phyloP scores from a whole-genome alignment of 64 coral and sea anemone species.

The Stichodactyla mertensii region DNA sequence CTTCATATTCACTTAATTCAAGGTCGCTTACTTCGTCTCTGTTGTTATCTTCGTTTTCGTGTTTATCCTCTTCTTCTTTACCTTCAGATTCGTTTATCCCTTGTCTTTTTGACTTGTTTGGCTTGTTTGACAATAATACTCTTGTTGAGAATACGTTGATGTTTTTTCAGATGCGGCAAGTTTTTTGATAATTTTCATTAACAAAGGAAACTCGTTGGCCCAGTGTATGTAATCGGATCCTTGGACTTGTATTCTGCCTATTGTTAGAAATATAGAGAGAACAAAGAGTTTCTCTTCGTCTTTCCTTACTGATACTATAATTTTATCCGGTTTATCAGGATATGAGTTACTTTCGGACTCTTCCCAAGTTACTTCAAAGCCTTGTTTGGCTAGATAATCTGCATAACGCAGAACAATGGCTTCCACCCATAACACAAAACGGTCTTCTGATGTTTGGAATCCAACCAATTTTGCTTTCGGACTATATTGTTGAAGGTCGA shows the following conservation, averaged over 20 bases:
- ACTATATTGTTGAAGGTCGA: slow-evolving; percentile 12
- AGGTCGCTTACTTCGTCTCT: not conserved
- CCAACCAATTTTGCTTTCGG: slow-evolving; percentile 22
- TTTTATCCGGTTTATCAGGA: slow-evolving; percentile 6
- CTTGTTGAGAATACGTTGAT: not conserved
- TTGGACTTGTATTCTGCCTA: slow-evolving; percentile 17
- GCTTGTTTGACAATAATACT: not conserved
- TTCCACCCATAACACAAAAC: slow-evolving; percentile 16
- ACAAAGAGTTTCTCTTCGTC: slow-evolving; percentile 30
- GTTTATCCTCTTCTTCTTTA: not conserved
- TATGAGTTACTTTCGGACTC: slow-evolving; percentile 2
- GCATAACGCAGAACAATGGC: slow-evolving; percentile 8
- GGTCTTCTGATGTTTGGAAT: slow-evolving; percentile 19
- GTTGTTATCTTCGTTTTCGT: no score
- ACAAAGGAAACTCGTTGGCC: not conserved
- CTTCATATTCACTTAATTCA: not conserved
- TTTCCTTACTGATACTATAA: not conserved
- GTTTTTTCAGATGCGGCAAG: not conserved
- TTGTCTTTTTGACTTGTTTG: not conserved
- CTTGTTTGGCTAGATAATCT: not conserved
- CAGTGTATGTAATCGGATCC: not conserved
- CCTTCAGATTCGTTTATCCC: not conserved
- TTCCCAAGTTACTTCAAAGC: slow-evolving; percentile 24
- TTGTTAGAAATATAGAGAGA: slow-evolving; percentile 11
- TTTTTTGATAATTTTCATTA: not conserved